Evolutionary conservation across 1,140 invertebrate genomes (phyloP).

Genomic region (Trichonephila clavipes): DNA sequence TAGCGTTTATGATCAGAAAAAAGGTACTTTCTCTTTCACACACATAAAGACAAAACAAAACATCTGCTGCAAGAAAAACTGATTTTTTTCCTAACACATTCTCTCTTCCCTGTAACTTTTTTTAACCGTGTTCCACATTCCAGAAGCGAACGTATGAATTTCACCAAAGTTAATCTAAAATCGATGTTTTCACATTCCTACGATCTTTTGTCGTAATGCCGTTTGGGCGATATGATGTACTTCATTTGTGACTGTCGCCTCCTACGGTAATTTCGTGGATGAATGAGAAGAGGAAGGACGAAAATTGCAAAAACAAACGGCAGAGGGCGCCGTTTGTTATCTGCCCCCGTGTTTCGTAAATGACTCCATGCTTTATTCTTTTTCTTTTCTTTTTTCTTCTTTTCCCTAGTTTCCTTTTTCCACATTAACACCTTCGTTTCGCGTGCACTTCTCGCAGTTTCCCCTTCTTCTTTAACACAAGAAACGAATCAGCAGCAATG

Average conservation of each 20-base stretch:
- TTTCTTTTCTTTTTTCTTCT: neutral
- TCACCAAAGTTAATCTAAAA: constrained; percentile 62
- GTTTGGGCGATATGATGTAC: constrained; percentile 55
- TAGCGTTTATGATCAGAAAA: constrained; percentile 5
- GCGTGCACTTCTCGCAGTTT: neutral
- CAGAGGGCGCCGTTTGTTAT: constrained; percentile 54
- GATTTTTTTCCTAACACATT: neutral
- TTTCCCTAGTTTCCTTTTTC: neutral
- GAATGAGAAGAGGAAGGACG: constrained; percentile 17
- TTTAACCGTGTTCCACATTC: neutral
- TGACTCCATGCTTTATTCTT: constrained; percentile 3
- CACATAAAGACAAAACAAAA: constrained; percentile 31
- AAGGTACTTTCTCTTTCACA: neutral
- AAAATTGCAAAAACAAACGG: constrained; percentile 58
- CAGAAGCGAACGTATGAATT: constrained; percentile 48
- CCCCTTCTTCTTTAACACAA: neutral
- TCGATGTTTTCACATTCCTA: constrained; percentile 42
- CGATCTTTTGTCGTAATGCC: constrained; percentile 54
- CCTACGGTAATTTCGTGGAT: constrained; percentile 56
- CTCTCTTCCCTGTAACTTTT: neutral
- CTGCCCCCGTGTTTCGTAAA: constrained; percentile 18
- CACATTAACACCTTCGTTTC: constrained; percentile 42
- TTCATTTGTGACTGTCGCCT: constrained; percentile 56
- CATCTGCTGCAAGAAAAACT: constrained; percentile 25
- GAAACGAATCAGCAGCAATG: constrained; percentile 4